These are phyloP conservation scores for Agrilus biguttatus DNA, from an alignment of 2,888 invertebrate species.

Conservation along the genomic window DNA sequence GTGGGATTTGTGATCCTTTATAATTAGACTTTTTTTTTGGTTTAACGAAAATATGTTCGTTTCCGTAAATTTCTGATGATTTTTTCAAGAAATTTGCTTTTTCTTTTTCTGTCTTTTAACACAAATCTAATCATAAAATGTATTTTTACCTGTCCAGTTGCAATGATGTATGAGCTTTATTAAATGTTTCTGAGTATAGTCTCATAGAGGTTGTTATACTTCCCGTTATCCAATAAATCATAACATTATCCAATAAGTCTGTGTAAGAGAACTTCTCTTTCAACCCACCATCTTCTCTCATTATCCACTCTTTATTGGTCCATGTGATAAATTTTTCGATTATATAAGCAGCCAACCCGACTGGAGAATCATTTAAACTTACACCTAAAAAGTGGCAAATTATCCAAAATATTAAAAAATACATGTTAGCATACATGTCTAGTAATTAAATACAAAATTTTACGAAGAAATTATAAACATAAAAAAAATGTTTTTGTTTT, in stretches of 20 bases:
- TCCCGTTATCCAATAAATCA: constrained; percentile 66
- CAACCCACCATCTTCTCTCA: constrained; percentile 48
- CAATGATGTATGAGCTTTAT: constrained; percentile 9
- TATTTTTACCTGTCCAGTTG: constrained; percentile 12
- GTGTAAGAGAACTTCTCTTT: constrained; percentile 50
- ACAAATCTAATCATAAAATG: no score
- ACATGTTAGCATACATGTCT: no score
- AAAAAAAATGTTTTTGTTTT: no score
- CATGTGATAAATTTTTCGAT: constrained; percentile 70
- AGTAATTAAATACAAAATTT: no score
- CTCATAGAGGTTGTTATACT: constrained; percentile 60
- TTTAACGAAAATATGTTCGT: no score
- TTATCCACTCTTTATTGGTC: constrained; percentile 38
- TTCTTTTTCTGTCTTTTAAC: no score
- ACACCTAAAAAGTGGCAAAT: constrained; percentile 34
- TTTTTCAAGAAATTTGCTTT: no score
- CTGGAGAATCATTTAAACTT: constrained; percentile 55
- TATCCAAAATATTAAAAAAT: no score
- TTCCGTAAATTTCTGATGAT: no score
- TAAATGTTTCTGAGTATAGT: constrained; percentile 52
- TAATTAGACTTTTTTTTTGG: no score
- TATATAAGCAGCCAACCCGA: constrained; percentile 72
- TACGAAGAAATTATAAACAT: no score
- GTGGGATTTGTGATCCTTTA: no score
- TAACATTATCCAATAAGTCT: constrained; percentile 59